Percentiles rank a stretch among this genome's conserved stretches.
Conservation (phyloP, 2,797 vertebrate species). For the Chaunax sp. region DNA sequence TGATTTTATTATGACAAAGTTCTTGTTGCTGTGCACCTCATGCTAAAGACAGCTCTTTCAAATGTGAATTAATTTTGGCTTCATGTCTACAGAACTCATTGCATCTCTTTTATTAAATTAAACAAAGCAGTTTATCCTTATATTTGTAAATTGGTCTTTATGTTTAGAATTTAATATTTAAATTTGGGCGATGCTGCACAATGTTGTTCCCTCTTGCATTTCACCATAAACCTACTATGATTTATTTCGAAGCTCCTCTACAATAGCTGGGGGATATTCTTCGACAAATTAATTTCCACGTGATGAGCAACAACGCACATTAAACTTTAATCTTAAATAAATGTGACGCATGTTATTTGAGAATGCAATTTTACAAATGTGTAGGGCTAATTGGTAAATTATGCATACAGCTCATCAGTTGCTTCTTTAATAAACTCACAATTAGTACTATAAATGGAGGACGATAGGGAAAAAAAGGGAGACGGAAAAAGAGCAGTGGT, state of each 20-base stretch:
- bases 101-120: background rate
- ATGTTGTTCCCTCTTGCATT: slow-evolving; percentile 11
- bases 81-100: background rate
- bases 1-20: background rate
- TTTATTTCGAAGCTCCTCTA: slow-evolving; percentile 24
- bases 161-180: background rate
- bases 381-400: slow-evolving; percentile 82
- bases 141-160: background rate
- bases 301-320: slow-evolving; percentile 71
- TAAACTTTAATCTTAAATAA: slow-evolving; percentile 85
- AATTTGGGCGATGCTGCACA: background rate
- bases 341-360: slow-evolving; percentile 77
- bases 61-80: background rate
- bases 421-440: slow-evolving; percentile 82
- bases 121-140: background rate
- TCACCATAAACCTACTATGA: slow-evolving; percentile 34
- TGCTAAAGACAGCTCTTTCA: background rate
- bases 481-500: slow-evolving; percentile 58
- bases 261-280: slow-evolving; percentile 68
- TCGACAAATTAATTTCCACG: slow-evolving; percentile 73
- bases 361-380: slow-evolving; percentile 78
- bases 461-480: slow-evolving; percentile 40
- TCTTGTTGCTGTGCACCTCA: background rate
- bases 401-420: slow-evolving; percentile 81
- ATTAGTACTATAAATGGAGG: slow-evolving; percentile 75